Percentiles rank a stretch among this genome's conserved stretches.
Conservation (phyloP, 64 coral and sea anemone species). For the Cladopsammia gracilis region DNA sequence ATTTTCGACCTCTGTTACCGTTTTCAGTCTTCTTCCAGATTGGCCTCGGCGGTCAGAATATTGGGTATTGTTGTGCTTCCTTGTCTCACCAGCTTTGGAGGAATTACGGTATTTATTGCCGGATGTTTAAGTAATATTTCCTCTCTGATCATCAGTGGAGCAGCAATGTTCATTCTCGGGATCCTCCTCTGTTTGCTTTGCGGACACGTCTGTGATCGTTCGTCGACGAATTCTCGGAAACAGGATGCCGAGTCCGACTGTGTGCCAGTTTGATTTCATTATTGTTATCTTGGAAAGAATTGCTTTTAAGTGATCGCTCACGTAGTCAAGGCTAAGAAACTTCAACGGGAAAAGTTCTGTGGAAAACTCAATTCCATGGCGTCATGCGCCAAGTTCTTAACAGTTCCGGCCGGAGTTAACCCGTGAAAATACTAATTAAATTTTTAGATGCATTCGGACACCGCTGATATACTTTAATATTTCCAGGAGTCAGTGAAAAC, state of each 20-base stretch:
- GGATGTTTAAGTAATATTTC: constrained; percentile 2
- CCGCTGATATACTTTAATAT: no score
- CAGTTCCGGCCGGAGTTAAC: no score
- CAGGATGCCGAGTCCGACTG: not conserved
- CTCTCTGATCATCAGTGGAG: not conserved
- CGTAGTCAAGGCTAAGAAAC: no score
- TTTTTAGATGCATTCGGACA: no score
- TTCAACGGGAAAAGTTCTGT: no score
- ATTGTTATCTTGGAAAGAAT: no score
- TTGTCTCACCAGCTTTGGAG: not conserved
- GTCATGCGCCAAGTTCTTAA: no score
- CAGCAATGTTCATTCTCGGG: not conserved
- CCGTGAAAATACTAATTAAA: no score
- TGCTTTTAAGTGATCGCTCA: no score
- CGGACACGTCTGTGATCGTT: constrained; percentile 5
- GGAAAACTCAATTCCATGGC: no score
- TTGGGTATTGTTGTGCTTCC: constrained; percentile 19
- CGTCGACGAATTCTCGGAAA: not conserved
- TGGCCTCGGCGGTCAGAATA: not conserved
- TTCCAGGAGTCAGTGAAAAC: no score
- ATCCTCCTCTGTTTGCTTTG: constrained; percentile 18
- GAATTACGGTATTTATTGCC: constrained; percentile 10
- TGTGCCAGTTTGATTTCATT: not conserved
- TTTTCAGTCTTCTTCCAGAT: not conserved
- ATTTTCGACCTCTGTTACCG: not conserved